Evolutionary conservation across 2,888 invertebrate genomes (phyloP), one percentile per base, ranked within the genome.

Genomic region (Cyaniris semiargus): DNA sequence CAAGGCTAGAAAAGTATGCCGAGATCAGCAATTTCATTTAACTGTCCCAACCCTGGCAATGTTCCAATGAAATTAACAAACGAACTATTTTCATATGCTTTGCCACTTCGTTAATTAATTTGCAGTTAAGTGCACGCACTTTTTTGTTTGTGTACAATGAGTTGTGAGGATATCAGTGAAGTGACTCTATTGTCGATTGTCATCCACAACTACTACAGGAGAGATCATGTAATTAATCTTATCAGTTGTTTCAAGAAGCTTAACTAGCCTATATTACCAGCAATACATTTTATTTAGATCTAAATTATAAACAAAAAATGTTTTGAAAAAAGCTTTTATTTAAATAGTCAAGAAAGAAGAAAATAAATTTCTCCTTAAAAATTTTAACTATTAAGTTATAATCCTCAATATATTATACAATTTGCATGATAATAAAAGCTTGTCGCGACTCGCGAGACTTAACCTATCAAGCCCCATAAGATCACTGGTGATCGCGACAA

Each of bases 151-250:
- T 6, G 5, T 66, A 66, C 66, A 18, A 74, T 74, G 74, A 74
- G 74, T 53, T 53, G 74, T 27, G 74, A 74, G 23, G 74, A 74
- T 23, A 74, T 74, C 48, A 53, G 44, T 48, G 48, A 74, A 74
- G 53, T 74, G 27, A 74, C 27, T 53, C 53, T 74, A 18, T 48
- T 74, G 53, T 74, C 53, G 2, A 74, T 74, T 27, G 18, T 74
- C 7, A 74, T 74, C 13, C 74, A 74, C 53, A 74, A 74, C 48
- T 74, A 74, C 8, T 74, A 74, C 27, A 23, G 74, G 15, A 44
- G 53, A 27, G 74, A 74, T 74, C 21, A 74, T 53, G 74, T 78
- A n/a, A 76, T 56, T 76, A 21, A 23, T 53, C 53, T 18, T 53
- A 53, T 53, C 53, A 53, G 44, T 44, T 44, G 10, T 44, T 44